A percentile compares a stretch with the other conserved stretches of the same genome.
Evolutionary conservation across 2,888 invertebrate species (phyloP).

Genomic region (Euzophera pinguis): DNA sequence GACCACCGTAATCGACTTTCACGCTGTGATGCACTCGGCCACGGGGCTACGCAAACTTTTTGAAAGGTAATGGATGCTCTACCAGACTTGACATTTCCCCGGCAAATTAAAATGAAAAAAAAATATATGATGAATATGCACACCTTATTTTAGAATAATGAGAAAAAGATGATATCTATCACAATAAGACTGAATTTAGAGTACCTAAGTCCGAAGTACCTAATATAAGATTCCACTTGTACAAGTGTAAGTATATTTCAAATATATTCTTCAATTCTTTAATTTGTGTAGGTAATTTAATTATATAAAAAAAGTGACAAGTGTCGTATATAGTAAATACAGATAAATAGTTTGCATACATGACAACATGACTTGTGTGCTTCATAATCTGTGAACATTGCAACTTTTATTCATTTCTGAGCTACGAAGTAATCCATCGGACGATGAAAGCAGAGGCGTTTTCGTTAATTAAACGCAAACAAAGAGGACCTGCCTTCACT

Average conservation of each 20-base stretch:
- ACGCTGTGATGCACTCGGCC: slow-evolving; percentile 40
- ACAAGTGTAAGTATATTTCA: too few species aligned
- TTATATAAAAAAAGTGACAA: too few species aligned
- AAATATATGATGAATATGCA: neutral
- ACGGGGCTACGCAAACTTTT: slow-evolving; percentile 27
- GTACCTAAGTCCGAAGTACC: too few species aligned
- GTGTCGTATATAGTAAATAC: too few species aligned
- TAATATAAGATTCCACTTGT: too few species aligned
- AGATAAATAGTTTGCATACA: too few species aligned
- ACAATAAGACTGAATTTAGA: too few species aligned
- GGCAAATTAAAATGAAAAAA: neutral
- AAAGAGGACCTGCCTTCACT: slow-evolving; percentile 52
- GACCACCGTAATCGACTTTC: slow-evolving; percentile 61
- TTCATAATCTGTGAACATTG: neutral
- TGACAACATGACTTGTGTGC: too few species aligned
- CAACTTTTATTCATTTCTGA: slow-evolving; percentile 1
- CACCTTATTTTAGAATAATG: too few species aligned
- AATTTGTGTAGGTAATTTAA: too few species aligned
- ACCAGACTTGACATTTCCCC: neutral
- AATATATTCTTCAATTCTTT: too few species aligned
- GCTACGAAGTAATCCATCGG: slow-evolving; percentile 42
- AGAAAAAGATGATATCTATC: too few species aligned
- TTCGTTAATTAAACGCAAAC: slow-evolving; percentile 70
- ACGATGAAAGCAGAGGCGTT: slow-evolving; percentile 39
- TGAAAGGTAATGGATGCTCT: slow-evolving; percentile 28